A percentile compares a stretch with the other conserved stretches of the same genome.
phyloP scores from a whole-genome alignment of 2,888 invertebrate species.

The Erebia palarica region DNA sequence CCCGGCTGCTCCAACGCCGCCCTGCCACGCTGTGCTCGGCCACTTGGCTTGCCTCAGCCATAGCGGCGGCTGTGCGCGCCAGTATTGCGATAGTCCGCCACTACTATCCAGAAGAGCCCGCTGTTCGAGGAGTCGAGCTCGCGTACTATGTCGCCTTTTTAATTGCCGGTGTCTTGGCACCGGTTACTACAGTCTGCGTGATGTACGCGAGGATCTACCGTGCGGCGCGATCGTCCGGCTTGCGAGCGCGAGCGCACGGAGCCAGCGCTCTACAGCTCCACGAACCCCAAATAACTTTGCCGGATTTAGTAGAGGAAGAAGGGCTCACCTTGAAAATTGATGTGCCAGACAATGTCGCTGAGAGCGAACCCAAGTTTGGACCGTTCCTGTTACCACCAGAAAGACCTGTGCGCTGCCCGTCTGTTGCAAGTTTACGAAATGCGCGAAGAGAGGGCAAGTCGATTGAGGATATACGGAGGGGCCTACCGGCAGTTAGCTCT shows the following conservation, averaged over 20 bases:
- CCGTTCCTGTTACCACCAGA: slow-evolving; percentile 75
- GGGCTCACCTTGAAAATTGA: slow-evolving; percentile 75
- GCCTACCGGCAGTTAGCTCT: slow-evolving; percentile 77
- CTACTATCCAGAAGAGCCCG: slow-evolving; percentile 60
- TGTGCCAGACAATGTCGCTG: slow-evolving; percentile 57
- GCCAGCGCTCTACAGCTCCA: slow-evolving; percentile 79
- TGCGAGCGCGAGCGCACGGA: slow-evolving; percentile 72
- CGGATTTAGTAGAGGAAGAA: slow-evolving; percentile 71
- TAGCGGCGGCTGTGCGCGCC: slow-evolving; percentile 64
- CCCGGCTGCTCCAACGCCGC: slow-evolving; percentile 72
- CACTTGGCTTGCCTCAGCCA: slow-evolving; percentile 76
- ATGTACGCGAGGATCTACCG: slow-evolving; percentile 87
- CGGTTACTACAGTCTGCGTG: slow-evolving; percentile 85
- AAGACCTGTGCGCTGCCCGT: slow-evolving; percentile 71
- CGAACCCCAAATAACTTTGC: slow-evolving; percentile 68
- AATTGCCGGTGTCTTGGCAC: slow-evolving; percentile 61
- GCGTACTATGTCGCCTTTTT: slow-evolving; percentile 70
- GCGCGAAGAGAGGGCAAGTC: slow-evolving; percentile 71
- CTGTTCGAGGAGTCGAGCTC: slow-evolving; percentile 61
- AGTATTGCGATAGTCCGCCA: slow-evolving; percentile 61
- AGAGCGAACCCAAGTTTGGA: slow-evolving; percentile 67
- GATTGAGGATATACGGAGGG: slow-evolving; percentile 65
- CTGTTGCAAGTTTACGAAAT: slow-evolving; percentile 71
- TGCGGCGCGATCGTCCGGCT: slow-evolving; percentile 87
- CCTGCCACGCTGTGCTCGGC: slow-evolving; percentile 77